Evolutionary conservation across 2,888 invertebrate species (phyloP).

Genomic region (Nineta flava): DNA sequence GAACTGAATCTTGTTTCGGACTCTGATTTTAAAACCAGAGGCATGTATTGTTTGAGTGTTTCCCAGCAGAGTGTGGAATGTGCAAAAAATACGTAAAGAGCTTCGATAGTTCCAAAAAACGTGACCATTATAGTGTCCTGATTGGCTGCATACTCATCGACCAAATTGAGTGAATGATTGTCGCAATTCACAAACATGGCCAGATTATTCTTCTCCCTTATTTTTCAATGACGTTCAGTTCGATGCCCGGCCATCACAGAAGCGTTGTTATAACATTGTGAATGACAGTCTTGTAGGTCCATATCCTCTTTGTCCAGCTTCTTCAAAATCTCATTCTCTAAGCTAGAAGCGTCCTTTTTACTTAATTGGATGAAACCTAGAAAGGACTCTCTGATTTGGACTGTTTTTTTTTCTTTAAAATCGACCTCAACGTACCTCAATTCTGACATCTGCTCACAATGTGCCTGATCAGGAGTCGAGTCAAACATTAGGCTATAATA

Average conservation of each 20-base stretch:
- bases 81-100: slow-evolving; percentile 2
- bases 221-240: slow-evolving; percentile 3
- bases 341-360: not conserved
- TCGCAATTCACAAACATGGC: not conserved
- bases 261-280: slow-evolving; percentile 2
- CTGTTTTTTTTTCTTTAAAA: not conserved
- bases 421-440: slow-evolving; percentile 2
- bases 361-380: slow-evolving; percentile 4
- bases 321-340: slow-evolving; percentile 2
- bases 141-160: slow-evolving; percentile 3
- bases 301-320: too few relatives aligned
- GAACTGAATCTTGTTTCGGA: not conserved
- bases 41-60: not conserved
- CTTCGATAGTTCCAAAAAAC: slow-evolving; percentile 4
- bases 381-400: not conserved
- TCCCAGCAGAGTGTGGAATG: slow-evolving; percentile 6
- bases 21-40: not conserved
- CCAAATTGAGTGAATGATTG: slow-evolving; percentile 1
- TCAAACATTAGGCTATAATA: too few relatives aligned
- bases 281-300: not conserved
- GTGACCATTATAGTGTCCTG: not conserved
- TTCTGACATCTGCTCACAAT: slow-evolving; percentile 5
- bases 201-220: slow-evolving; percentile 1
- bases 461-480: too few relatives aligned
- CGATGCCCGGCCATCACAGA: slow-evolving; percentile 4